Percentiles rank a stretch among this genome's conserved stretches.
Conservation (phyloP, 2,888 invertebrate genomes). For the Diplazon laetatorius region DNA sequence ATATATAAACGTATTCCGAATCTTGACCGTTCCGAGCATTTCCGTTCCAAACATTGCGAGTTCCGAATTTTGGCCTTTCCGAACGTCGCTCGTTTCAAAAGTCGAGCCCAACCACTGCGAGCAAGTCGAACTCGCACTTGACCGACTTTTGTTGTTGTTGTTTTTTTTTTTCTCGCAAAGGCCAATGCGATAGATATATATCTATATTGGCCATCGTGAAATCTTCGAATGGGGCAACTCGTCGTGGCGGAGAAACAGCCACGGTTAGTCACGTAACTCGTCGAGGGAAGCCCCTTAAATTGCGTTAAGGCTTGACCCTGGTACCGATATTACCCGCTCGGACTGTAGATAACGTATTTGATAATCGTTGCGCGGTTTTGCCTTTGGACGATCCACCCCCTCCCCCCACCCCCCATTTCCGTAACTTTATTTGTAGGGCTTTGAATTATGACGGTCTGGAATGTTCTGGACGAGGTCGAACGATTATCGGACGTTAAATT, state of each 20-base stretch:
- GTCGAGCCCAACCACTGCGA: too few relatives aligned
- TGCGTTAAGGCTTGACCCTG: constrained; percentile 75
- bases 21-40: too few relatives aligned
- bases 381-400: constrained; percentile 47
- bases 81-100: too few relatives aligned
- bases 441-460: constrained; percentile 67
- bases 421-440: constrained; percentile 73
- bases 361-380: constrained; percentile 71
- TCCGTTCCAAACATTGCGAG: too few relatives aligned
- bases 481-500: constrained; percentile 36
- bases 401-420: constrained; percentile 10
- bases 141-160: too few relatives aligned
- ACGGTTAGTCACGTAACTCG: constrained; percentile 67
- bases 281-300: constrained; percentile 73
- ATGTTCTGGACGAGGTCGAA: constrained; percentile 34
- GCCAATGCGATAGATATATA: too few relatives aligned
- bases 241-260: background rate
- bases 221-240: too few relatives aligned
- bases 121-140: too few relatives aligned
- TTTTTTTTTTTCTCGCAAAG: too few relatives aligned
- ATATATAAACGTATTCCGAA: too few relatives aligned
- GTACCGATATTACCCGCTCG: constrained; percentile 74
- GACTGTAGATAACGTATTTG: constrained; percentile 63
- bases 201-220: too few relatives aligned
- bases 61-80: too few relatives aligned